Conservation (phyloP, 2,797 vertebrate genomes). For the Myiothlypis coronata region DNA sequence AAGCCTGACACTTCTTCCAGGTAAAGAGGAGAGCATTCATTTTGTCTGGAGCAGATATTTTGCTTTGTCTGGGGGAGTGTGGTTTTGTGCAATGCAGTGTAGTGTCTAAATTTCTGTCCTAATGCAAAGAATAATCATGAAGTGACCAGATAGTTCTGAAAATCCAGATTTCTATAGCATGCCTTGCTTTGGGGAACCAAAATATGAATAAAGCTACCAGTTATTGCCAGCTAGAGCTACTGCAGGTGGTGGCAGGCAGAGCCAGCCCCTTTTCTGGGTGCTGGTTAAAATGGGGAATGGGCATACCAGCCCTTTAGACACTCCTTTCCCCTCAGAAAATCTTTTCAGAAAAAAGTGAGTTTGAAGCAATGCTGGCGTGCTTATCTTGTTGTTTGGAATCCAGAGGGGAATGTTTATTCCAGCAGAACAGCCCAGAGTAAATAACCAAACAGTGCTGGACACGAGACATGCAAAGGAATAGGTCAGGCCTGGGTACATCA, state of each 20-base stretch:
- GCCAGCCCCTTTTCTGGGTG: neutral
- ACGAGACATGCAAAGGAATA: neutral
- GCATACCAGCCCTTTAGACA: neutral
- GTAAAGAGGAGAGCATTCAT: neutral
- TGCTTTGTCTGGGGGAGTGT: neutral
- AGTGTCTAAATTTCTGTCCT: neutral
- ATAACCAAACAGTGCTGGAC: neutral
- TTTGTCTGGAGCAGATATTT: neutral
- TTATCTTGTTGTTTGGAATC: neutral
- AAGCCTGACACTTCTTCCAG: neutral
- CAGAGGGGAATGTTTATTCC: neutral
- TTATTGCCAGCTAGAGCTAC: neutral
- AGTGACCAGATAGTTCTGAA: neutral
- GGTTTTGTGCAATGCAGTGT: neutral
- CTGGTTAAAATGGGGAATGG: neutral
- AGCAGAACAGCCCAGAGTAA: neutral
- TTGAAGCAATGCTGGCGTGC: neutral
- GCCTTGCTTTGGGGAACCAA: neutral
- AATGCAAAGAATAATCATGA: neutral
- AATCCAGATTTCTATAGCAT: neutral
- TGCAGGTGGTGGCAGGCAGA: neutral
- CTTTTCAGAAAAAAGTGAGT: neutral
- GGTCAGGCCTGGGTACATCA: neutral
- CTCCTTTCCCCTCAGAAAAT: neutral
- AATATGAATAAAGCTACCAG: accelerated